These are phyloP conservation scores for Hippocampus guttulatus DNA, from an alignment of 2,113 vertebrate species.

Conservation along the genomic window DNA sequence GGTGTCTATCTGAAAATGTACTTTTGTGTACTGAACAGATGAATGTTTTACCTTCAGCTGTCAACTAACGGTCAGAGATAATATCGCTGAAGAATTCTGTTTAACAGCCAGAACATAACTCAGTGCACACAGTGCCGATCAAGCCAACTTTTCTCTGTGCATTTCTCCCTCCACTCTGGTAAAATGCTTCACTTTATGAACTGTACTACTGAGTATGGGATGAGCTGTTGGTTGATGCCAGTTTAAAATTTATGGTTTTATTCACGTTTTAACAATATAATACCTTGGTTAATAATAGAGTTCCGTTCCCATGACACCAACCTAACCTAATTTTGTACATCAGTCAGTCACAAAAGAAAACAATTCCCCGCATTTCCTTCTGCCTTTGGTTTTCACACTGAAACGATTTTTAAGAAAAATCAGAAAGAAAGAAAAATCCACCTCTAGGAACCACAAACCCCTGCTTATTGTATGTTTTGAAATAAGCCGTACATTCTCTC, in stretches of 20 bases:
- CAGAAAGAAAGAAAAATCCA: too few species aligned
- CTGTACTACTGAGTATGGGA: background rate
- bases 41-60: conserved; percentile 42
- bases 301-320: background rate
- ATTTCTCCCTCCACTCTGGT: background rate
- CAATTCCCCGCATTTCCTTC: background rate
- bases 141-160: conserved; percentile 51
- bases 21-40: conserved; percentile 40
- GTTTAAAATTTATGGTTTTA: background rate
- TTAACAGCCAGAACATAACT: conserved; percentile 65
- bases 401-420: background rate
- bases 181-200: background rate
- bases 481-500: background rate
- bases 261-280: background rate
- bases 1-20: conserved; percentile 60
- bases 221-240: background rate
- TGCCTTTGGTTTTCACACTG: background rate
- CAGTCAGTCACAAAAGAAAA: background rate
- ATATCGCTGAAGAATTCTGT: conserved; percentile 70
- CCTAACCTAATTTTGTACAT: background rate
- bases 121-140: conserved; percentile 48
- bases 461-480: background rate
- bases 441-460: background rate
- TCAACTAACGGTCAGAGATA: conserved; percentile 57
- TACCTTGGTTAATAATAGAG: background rate